These are phyloP conservation scores for Neuroterus valhalla DNA, from an alignment of 1,140 invertebrate species.

Conservation along the genomic window DNA sequence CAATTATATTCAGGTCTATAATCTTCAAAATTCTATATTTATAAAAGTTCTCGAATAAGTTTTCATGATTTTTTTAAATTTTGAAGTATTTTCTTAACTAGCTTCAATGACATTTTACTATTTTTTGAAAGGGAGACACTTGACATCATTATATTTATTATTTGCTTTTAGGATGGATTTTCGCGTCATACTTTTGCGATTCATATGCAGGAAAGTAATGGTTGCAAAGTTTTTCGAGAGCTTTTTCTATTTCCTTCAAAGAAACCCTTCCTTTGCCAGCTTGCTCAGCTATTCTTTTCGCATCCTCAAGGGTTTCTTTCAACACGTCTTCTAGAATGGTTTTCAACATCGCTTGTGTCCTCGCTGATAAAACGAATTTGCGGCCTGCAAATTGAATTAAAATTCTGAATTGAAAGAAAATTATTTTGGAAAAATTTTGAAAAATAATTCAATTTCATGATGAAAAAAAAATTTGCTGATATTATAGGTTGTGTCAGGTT, in stretches of 20 bases:
- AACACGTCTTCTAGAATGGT: constrained; percentile 65
- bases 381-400: constrained; percentile 45
- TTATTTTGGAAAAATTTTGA: too few species aligned
- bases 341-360: constrained; percentile 59
- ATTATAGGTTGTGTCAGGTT: not conserved
- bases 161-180: not conserved
- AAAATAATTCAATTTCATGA: not conserved
- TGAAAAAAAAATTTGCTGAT: not conserved
- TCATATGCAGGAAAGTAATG: constrained; percentile 46
- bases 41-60: too few species aligned
- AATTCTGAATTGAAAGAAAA: not conserved
- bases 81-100: too few species aligned
- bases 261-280: constrained; percentile 58
- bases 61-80: too few species aligned
- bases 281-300: constrained; percentile 60
- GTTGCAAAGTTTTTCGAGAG: constrained; percentile 60
- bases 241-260: constrained; percentile 58
- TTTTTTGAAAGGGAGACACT: too few species aligned
- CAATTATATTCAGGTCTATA: too few species aligned
- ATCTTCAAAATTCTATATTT: too few species aligned
- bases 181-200: not conserved
- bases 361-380: constrained; percentile 55
- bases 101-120: too few species aligned
- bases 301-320: constrained; percentile 64
- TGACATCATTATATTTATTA: not conserved